phyloP scores from a whole-genome alignment of 2,797 vertebrate genomes.

The Bufotes viridis region DNA sequence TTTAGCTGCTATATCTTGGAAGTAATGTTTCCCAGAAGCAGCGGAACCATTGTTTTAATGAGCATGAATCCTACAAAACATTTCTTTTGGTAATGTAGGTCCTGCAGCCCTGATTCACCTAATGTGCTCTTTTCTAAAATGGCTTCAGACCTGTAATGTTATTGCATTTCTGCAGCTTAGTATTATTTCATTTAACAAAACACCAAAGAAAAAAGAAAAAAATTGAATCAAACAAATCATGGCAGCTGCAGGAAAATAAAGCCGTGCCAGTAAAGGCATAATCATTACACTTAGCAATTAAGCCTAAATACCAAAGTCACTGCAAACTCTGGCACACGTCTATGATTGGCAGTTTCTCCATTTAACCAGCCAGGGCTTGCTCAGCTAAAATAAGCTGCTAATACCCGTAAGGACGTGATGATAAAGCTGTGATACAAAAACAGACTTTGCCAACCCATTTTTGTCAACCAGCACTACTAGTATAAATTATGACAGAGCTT shows the following conservation, averaged over 20 bases:
- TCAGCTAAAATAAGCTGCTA: conserved; percentile 8
- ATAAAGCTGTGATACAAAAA: conserved; percentile 29
- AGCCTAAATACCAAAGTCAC: conserved; percentile 41
- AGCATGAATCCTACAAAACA: neutral
- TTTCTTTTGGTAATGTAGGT: neutral
- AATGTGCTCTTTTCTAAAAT: neutral
- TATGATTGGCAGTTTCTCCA: conserved; percentile 32
- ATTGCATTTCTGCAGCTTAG: neutral
- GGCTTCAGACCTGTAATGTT: neutral
- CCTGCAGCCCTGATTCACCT: neutral
- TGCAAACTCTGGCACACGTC: conserved; percentile 33
- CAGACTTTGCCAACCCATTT: conserved; percentile 3
- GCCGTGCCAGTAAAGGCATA: conserved; percentile 1
- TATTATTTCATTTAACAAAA: conserved; percentile 26
- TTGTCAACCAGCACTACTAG: conserved; percentile 15
- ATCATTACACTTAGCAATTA: conserved; percentile 39
- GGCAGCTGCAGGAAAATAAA: conserved; percentile 39
- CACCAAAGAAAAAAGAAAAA: neutral
- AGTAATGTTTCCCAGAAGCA: neutral
- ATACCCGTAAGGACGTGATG: conserved; percentile 11
- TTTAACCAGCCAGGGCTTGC: conserved; percentile 30
- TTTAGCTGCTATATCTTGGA: neutral
- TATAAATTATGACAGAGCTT: conserved; percentile 34
- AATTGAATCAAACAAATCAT: neutral
- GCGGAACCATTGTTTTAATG: neutral